Base-by-base conservation (phyloP, 2,888 invertebrate genomes). In the Hirtodrosophila alboralis region DNA sequence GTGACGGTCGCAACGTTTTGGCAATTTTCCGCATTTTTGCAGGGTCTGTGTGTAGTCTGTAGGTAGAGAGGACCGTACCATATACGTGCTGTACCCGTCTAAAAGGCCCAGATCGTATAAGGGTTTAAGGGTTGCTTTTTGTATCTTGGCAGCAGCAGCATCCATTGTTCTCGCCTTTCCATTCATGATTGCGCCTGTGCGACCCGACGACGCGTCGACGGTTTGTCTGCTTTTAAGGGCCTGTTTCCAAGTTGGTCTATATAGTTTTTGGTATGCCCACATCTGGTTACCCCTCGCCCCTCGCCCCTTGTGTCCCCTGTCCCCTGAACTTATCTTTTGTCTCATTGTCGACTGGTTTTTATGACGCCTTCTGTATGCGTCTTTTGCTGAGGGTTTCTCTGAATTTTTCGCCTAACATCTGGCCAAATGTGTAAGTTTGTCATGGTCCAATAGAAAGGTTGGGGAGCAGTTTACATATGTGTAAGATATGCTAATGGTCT, bases 261-360 rank as follows among this genome's bases (percentile, higher is more conserved):
- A 72, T 61, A 34, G 38, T 47, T 62, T 60, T 65, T 58, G 69
- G 77, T 76, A 79, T 79, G 69, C 66, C 69, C 63, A 69, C 80
- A 76, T 79, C 79, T 79, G 75, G 52, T 43, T 49, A 36, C 45
- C 67, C 45, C 60, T 43, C 47, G 14, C 28, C 43, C 10, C 31
- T 30, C 47, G 16, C 12, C 4, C 8, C 45, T 43, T 18, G 10
- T 18, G 16, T 30, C 12, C 37, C 26, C 38, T 21, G 23, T 30
- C 4, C 38, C 37, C 31, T 49, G 41, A 57, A 49, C 58, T 64
- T 61, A 78, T 75, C 71, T 67, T 62, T 75, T 71, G 75, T 75
- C 76, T 67, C 75, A 40, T 65, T 75, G 79, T 72, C 56, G 75
- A 65, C 75, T 69, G 73, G 67, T 67, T 72, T 68, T 68, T 57